Percentiles rank a stretch among this genome's conserved stretches.
Conservation (phyloP, 2,888 invertebrate genomes). For the Amphimallon solstitiale region DNA sequence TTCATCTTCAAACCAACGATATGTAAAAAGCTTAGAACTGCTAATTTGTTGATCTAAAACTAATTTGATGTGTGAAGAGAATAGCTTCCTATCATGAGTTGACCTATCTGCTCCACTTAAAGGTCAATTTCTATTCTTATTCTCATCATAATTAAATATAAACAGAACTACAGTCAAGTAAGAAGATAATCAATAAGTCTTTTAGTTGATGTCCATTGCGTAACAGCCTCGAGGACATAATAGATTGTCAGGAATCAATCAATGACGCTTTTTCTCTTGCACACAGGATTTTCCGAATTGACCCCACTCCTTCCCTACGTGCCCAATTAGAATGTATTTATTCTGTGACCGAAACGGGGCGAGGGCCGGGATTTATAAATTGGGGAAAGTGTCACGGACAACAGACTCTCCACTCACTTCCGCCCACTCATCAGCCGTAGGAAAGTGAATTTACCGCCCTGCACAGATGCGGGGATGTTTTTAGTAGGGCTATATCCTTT, state of each 20-base stretch:
- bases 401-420: conserved; percentile 14
- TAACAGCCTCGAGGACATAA: conserved; percentile 18
- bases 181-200: neutral
- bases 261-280: neutral
- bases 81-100: too few species aligned
- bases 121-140: too few species aligned
- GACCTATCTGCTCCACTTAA: too few species aligned
- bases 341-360: neutral
- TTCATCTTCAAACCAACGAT: too few species aligned
- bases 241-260: conserved; percentile 25
- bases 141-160: too few species aligned
- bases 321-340: conserved; percentile 28
- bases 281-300: neutral
- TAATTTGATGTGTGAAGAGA: too few species aligned
- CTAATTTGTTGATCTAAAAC: too few species aligned
- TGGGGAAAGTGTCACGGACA: conserved; percentile 30
- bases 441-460: conserved; percentile 17
- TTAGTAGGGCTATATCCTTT: too few species aligned
- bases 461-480: neutral
- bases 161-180: too few species aligned
- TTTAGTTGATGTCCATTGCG: neutral
- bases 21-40: too few species aligned
- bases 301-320: conserved; percentile 6
- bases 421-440: conserved; percentile 19
- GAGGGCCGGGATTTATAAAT: conserved; percentile 20